Evolutionary conservation across 2,888 invertebrate genomes (phyloP), one percentile per base, ranked within the genome.

Genomic region (Scaptomyza caliginosa): DNA sequence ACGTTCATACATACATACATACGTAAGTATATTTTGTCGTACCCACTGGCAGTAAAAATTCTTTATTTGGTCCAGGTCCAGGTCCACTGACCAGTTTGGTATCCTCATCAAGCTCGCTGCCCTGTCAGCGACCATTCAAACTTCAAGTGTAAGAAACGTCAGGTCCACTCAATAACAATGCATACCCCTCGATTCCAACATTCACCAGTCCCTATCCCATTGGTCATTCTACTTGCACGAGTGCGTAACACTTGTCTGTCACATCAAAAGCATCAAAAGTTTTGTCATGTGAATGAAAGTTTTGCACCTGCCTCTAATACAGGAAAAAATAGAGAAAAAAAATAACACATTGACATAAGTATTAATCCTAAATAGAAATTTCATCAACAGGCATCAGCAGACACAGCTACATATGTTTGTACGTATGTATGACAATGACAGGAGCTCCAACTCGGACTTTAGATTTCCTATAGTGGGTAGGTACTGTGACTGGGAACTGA

Each of bases 331-430:
- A 57, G 67, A 65, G 65, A 70, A 16, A 32, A 0, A 16, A 32
- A 32, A 0, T 7, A 32, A 16, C 16, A 60, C 67, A 66, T 71
- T 82, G 88, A 79, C 88, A 88, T 87, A 59, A 59, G 59, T 59
- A 85, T 87, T 84, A 84, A 84, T 84, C 84, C 88, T 62, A 72
- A 84, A 84, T 88, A 86, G 77, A 83, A 84, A 77, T 86, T 86
- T 79, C 75, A 86, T 70, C 88, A 72, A 36, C 67, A 67, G 74
- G 38, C 81, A 46, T 36, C 70, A 66, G 52, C 72, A 57, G 57
- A 50, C 51, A 52, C 50, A 34, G 8, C 46, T 43, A 68, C 51
- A 49, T 32, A 10, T 48, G 30, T 34, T 5, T 46, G 32, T 34
- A 8, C 19, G 43, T 46, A 19, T 46, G 46, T 64, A 42, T 67